These are phyloP conservation scores for Caenorhabditis plicata DNA, from an alignment of 2,888 invertebrate genomes.

Conservation along the genomic window DNA sequence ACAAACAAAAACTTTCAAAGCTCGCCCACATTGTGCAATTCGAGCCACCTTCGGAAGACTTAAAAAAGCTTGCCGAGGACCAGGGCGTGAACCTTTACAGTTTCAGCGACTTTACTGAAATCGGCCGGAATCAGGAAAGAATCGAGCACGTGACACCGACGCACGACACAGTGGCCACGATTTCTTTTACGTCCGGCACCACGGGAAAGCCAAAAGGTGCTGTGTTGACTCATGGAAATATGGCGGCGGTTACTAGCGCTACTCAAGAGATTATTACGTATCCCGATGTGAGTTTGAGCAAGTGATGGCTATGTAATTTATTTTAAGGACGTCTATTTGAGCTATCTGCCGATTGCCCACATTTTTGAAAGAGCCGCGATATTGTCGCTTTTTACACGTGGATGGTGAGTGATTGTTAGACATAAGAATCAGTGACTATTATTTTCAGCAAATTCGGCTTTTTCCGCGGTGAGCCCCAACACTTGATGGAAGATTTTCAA, in stretches of 20 bases:
- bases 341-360: constrained; percentile 31
- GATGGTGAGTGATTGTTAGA: background rate
- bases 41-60: constrained; percentile 6
- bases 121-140: constrained; percentile 12
- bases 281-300: too few relatives aligned
- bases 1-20: constrained; percentile 9
- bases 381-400: background rate
- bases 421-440: background rate
- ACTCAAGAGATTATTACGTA: too few relatives aligned
- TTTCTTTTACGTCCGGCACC: constrained; percentile 33
- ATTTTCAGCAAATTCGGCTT: constrained; percentile 22
- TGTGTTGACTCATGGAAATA: constrained; percentile 22
- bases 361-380: constrained; percentile 26
- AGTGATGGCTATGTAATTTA: too few relatives aligned
- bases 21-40: constrained; percentile 24
- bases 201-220: constrained; percentile 34
- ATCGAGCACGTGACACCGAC: constrained; percentile 27
- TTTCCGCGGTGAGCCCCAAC: constrained; percentile 21
- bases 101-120: constrained; percentile 13
- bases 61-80: constrained; percentile 9
- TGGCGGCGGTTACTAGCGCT: too few relatives aligned
- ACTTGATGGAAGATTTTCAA: constrained; percentile 25
- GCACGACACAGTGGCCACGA: constrained; percentile 25
- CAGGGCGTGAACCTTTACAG: constrained; percentile 14
- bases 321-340: constrained; percentile 12